Percentiles rank a stretch among this genome's conserved stretches.
These are phyloP conservation scores for Tachyglossus aculeatus DNA, from an alignment of 2,797 vertebrate genomes.

Conservation along the genomic window DNA sequence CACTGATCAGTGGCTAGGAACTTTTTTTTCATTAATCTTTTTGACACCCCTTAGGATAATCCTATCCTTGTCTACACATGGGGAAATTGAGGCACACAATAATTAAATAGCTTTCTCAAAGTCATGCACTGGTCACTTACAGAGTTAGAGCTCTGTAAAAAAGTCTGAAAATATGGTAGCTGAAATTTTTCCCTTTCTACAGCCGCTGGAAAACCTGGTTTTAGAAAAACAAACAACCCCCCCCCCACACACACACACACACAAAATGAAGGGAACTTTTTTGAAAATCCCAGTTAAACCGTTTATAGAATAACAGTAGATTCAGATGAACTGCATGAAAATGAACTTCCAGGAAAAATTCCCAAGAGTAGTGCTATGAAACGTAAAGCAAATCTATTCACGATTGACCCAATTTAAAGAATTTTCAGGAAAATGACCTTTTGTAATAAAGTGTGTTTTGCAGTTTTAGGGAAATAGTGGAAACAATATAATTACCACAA, in stretches of 20 bases:
- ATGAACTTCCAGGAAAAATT: slow-evolving; percentile 21
- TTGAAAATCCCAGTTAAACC: not conserved
- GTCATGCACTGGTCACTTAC: not conserved
- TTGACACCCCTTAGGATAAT: not conserved
- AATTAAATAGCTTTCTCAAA: slow-evolving; percentile 1
- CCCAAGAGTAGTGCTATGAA: not conserved
- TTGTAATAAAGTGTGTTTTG: not conserved
- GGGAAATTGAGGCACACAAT: slow-evolving; percentile 1
- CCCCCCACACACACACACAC: no score
- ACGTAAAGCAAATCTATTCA: slow-evolving; percentile 18
- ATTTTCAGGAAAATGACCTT: not conserved
- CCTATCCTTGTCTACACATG: not conserved
- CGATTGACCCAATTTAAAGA: not conserved
- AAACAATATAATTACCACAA: no score
- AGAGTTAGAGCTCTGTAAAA: not conserved
- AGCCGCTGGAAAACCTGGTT: no score
- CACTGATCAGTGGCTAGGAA: not conserved
- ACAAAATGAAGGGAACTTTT: no score
- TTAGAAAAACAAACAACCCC: no score
- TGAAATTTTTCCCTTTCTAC: not conserved
- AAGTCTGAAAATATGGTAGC: no score
- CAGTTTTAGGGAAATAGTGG: not conserved
- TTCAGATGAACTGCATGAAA: not conserved
- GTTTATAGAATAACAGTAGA: not conserved
- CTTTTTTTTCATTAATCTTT: not conserved